Base-by-base conservation (phyloP, 2,888 invertebrate species). In the Papilio demoleus region DNA sequence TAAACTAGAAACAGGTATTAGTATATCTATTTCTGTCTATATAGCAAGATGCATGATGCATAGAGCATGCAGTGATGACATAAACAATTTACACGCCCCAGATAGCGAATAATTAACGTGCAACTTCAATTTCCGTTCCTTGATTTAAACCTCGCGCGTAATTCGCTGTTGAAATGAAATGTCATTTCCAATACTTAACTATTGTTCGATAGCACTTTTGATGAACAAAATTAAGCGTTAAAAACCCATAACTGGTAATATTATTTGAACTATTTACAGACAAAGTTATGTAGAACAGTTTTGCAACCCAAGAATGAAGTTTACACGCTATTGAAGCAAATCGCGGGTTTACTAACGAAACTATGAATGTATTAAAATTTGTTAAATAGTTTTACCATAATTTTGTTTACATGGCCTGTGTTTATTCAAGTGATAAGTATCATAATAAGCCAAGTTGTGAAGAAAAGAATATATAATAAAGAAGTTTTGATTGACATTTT, bases 21-120 rank as follows among this genome's bases (percentile, higher is more conserved):
- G n/a, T n/a, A n/a, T n/a, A n/a, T n/a, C n/a, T n/a, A 11, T 56
- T n/a, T 31, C 14, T 53, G 53, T 27, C n/a, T n/a, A 53, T n/a
- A 1, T 27, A 31, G 27, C 22, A 50, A 17, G 31, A 53, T 53
- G 50, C 1, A 50, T 50, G n/a, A 31, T 56, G 53, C 53, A 56
- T 53, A 31, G 63, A 63, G 19, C 63, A 36, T 47, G 47, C 47
- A 50, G 47, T 38, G 19, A 36, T 19, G 59, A 22, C 58, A 50
- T 68, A 45, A 68, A 59, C 64, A 68, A 64, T 59, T 58, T 58
- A 64, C 63, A 31, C 47, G 64, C 68, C 47, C 59, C 64, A 63
- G 63, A 68, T 59, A 64, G 64, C 64, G 50, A 64, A 64, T 68
- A 68, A 68, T 68, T 68, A 56, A 31, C 53, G 31, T 31, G 53